These are phyloP conservation scores for Triplophysa bombifrons DNA, from an alignment of 2,797 vertebrate genomes.

Conservation along the genomic window DNA sequence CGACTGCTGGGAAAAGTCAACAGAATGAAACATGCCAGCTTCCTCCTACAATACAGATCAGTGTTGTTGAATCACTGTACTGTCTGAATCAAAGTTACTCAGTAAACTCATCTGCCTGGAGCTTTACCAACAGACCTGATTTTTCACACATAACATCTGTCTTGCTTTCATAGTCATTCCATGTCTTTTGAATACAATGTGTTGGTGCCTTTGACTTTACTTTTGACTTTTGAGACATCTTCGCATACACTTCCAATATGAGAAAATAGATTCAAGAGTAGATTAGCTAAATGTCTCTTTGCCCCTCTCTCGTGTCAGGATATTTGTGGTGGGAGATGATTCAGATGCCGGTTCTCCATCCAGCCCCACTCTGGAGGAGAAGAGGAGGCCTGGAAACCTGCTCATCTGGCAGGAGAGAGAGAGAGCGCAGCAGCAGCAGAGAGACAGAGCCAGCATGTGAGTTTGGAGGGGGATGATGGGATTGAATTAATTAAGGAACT, in stretches of 20 bases:
- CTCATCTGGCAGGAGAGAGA: conserved; percentile 90
- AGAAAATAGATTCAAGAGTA: not conserved
- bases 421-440: conserved; percentile 74
- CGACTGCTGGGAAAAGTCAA: conserved; percentile 72
- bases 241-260: not conserved
- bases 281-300: not conserved
- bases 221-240: not conserved
- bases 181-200: no score
- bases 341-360: conserved; percentile 54
- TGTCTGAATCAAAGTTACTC: not conserved
- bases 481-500: conserved; percentile 3
- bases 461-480: not conserved
- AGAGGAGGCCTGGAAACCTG: conserved; percentile 79
- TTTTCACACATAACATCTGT: not conserved
- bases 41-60: conserved; percentile 39
- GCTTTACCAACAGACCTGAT: not conserved
- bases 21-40: conserved; percentile 46
- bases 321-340: conserved; percentile 47
- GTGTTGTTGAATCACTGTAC: not conserved
- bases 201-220: not conserved
- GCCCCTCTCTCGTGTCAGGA: conserved; percentile 21
- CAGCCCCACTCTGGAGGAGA: conserved; percentile 78
- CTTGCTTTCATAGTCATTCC: no score
- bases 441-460: conserved; percentile 59
- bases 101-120: conserved; percentile 6